Evolutionary conservation across 2,888 invertebrate species (phyloP).

Genomic region (Sesia apiformis): DNA sequence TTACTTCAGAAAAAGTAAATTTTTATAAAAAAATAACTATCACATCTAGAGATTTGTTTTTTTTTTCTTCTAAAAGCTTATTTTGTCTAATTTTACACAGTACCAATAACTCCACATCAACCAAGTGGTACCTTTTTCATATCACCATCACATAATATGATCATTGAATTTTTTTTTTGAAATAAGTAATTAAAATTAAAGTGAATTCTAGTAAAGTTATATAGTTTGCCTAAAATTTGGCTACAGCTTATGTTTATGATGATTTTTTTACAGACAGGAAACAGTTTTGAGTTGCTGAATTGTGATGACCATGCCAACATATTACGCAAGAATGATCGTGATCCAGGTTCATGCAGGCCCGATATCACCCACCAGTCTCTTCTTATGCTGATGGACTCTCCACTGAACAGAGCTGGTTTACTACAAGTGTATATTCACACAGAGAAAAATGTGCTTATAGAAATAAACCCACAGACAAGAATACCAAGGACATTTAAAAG

Average conservation of each 20-base stretch:
- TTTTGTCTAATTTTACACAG: no score
- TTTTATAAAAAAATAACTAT: no score
- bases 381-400: conserved; percentile 97
- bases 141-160: no score
- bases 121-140: no score
- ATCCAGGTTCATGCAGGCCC: conserved; percentile 92
- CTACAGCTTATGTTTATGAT: background rate
- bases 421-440: conserved; percentile 97
- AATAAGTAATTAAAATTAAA: no score
- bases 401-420: conserved; percentile 94
- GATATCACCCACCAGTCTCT: conserved; percentile 99
- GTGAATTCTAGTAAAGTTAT: no score
- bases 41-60: no score
- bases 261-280: conserved; percentile 81
- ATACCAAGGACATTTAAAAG: conserved; percentile 97
- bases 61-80: no score
- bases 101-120: no score
- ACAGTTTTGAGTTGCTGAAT: conserved; percentile 91
- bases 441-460: conserved; percentile 93
- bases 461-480: conserved; percentile 96
- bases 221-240: no score
- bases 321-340: conserved; percentile 88
- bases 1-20: no score
- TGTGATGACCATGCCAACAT: conserved; percentile 94
- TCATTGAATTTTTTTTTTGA: no score